These are phyloP conservation scores for Heterocephalus glaber DNA, from an alignment of 2,113 vertebrate genomes.

Conservation along the genomic window DNA sequence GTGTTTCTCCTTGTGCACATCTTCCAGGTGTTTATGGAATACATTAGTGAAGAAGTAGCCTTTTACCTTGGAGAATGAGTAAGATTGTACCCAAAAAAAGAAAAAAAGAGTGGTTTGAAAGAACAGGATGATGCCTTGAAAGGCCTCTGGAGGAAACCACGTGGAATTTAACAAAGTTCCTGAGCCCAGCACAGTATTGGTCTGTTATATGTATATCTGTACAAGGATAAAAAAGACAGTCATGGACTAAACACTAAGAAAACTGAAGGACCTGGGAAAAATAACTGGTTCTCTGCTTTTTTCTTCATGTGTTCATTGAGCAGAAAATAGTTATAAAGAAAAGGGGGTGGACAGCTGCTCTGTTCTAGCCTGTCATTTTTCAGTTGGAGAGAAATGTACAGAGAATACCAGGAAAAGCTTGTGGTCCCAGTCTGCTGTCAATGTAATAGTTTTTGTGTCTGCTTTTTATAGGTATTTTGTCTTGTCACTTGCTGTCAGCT, in stretches of 20 bases:
- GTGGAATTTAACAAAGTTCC: not conserved
- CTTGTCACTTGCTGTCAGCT: constrained; percentile 65
- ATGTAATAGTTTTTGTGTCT: constrained; percentile 59
- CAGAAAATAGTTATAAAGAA: constrained; percentile 59
- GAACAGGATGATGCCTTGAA: not conserved
- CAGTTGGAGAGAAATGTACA: constrained; percentile 39
- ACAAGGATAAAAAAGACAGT: not conserved
- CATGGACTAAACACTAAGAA: not conserved
- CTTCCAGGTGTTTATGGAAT: not conserved
- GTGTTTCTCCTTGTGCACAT: not conserved
- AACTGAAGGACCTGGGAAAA: not conserved
- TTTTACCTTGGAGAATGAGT: not conserved
- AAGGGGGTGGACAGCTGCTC: constrained; percentile 56
- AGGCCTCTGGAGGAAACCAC: not conserved
- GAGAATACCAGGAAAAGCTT: constrained; percentile 47
- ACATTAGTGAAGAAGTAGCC: not conserved
- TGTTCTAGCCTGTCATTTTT: constrained; percentile 64
- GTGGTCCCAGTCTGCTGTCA: constrained; percentile 52
- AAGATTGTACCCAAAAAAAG: not conserved
- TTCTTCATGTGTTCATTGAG: constrained; percentile 58
- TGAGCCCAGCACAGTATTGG: not conserved
- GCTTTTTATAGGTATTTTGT: constrained; percentile 67
- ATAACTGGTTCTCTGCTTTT: not conserved
- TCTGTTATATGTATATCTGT: constrained; percentile 18
- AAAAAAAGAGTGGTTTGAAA: not conserved